phyloP scores from a whole-genome alignment of 2,113 vertebrate species.

The Mesitornis unicolor region DNA sequence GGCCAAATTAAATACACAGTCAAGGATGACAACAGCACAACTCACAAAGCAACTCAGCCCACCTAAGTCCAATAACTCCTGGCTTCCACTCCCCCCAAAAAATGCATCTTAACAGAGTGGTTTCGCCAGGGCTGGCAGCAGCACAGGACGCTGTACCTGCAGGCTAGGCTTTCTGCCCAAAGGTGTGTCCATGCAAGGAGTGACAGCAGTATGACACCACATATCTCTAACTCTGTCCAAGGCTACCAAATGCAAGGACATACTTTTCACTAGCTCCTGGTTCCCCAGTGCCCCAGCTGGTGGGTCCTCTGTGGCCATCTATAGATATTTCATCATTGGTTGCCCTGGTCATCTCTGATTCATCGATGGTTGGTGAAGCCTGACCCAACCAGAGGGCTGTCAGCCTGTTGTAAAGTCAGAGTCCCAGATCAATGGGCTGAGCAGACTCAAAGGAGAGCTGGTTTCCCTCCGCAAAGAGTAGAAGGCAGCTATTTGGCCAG shows the following conservation, averaged over 20 bases:
- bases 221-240: rapidly evolving
- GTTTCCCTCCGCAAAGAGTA: rapidly evolving
- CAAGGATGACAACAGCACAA: background rate
- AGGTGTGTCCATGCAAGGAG: background rate
- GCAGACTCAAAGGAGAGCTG: background rate
- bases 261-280: background rate
- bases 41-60: background rate
- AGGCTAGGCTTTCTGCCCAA: background rate
- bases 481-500: background rate
- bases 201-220: background rate
- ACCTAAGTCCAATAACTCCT: background rate
- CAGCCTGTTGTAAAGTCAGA: background rate
- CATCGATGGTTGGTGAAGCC: background rate
- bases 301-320: background rate
- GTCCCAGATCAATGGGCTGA: background rate
- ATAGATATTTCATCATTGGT: background rate
- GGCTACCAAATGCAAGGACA: background rate
- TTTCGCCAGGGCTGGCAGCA: background rate
- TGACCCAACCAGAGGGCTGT: background rate
- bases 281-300: background rate
- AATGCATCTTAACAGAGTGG: too few relatives aligned
- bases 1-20: background rate
- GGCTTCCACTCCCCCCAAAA: background rate
- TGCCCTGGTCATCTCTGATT: background rate
- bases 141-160: background rate